Conservation (phyloP, 2,113 vertebrate genomes). For the Platysternon megacephalum region DNA sequence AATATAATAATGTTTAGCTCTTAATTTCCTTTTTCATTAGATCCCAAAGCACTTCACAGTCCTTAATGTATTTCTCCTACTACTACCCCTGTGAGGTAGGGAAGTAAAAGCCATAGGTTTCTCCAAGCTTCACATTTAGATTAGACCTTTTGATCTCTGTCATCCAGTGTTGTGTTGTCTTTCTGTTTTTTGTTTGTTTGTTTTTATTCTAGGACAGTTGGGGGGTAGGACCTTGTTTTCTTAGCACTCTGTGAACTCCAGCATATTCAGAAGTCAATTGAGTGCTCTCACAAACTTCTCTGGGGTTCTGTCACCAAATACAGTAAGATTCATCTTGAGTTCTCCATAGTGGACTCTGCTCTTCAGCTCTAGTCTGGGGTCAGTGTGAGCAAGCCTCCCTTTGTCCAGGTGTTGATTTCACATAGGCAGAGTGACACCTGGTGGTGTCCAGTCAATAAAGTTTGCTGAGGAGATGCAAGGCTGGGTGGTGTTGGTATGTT, state of each 20-base stretch:
- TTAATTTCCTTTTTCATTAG: not conserved
- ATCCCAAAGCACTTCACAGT: not conserved
- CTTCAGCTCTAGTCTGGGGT: not conserved
- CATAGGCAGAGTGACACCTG: not conserved
- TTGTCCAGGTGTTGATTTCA: not conserved
- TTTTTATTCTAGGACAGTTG: not conserved
- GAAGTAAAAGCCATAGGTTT: not conserved
- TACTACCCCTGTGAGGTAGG: not conserved
- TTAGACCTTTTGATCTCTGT: not conserved
- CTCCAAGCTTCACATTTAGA: not conserved
- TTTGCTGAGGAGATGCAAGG: not conserved
- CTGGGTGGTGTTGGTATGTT: not conserved
- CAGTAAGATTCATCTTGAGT: not conserved
- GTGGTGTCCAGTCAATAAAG: not conserved
- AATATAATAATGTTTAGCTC: not conserved
- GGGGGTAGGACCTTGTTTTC: not conserved
- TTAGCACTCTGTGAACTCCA: not conserved
- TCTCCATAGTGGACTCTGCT: not conserved
- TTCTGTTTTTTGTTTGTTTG: not conserved
- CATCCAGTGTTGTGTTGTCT: not conserved
- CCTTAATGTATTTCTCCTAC: not conserved
- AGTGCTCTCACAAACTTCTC: not conserved
- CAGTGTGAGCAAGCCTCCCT: not conserved
- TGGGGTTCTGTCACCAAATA: not conserved
- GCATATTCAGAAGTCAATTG: not conserved